Evolutionary conservation across 2,797 vertebrate genomes (phyloP).

Genomic region (Melanotaenia parkinsoni): DNA sequence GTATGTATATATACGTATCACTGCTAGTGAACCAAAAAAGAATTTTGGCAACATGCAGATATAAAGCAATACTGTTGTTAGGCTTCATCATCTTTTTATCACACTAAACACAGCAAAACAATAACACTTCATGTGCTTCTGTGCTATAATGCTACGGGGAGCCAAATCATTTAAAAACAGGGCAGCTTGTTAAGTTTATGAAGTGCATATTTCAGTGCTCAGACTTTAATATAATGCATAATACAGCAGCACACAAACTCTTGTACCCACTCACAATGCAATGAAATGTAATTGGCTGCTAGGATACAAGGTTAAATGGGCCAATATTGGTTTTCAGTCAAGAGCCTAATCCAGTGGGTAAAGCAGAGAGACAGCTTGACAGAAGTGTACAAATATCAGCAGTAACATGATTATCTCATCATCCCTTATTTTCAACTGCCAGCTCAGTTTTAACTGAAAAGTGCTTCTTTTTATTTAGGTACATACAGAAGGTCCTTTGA

Average conservation of each 20-base stretch:
- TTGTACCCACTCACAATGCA: constrained; percentile 51
- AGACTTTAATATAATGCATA: constrained; percentile 52
- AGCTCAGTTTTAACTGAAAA: constrained; percentile 59
- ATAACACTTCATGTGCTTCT: constrained; percentile 52
- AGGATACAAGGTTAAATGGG: constrained; percentile 55
- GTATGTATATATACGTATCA: constrained; percentile 40
- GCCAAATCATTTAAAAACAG: constrained; percentile 42
- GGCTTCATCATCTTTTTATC: constrained; percentile 46
- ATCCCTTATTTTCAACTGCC: constrained; percentile 56
- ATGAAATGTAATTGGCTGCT: constrained; percentile 55
- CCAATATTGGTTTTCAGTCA: constrained; percentile 50
- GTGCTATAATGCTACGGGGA: constrained; percentile 39
- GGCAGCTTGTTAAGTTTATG: constrained; percentile 50
- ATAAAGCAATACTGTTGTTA: constrained; percentile 52
- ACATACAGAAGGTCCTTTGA: constrained; percentile 56
- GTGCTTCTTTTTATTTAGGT: constrained; percentile 60
- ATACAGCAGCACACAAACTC: constrained; percentile 38
- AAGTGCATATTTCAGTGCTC: constrained; percentile 47
- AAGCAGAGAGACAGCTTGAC: constrained; percentile 43
- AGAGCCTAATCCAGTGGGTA: constrained; percentile 52
- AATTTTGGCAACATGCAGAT: constrained; percentile 51
- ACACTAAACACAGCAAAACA: constrained; percentile 51
- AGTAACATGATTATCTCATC: constrained; percentile 44
- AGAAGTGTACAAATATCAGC: constrained; percentile 50
- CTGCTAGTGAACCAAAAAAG: constrained; percentile 56